A percentile compares a stretch with the other conserved stretches of the same genome.
Conservation (phyloP, 2,888 invertebrate species). For the Xanthostigma xanthostigma region DNA sequence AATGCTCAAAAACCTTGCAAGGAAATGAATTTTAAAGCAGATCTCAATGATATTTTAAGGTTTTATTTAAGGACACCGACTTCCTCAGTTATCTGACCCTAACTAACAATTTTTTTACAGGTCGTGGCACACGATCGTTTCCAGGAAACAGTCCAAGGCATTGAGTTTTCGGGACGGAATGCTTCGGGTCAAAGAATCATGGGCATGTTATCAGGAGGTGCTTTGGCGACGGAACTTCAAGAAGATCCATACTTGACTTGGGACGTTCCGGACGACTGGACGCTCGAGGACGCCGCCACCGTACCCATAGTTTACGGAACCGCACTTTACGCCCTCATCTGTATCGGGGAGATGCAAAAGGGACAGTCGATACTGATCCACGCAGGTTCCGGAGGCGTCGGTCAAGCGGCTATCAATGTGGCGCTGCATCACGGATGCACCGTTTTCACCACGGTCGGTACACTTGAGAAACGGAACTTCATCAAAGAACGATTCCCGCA, state of each 20-base stretch:
- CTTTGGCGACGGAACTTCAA: slow-evolving; percentile 37
- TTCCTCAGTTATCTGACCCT: no score
- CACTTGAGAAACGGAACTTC: slow-evolving; percentile 44
- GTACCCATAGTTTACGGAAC: slow-evolving; percentile 45
- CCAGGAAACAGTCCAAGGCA: slow-evolving; percentile 25
- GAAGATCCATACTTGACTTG: slow-evolving; percentile 30
- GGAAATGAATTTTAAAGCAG: no score
- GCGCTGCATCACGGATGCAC: slow-evolving; percentile 47
- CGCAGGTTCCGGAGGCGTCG: slow-evolving; percentile 55
- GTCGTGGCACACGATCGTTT: no score
- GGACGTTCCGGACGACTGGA: slow-evolving; percentile 38
- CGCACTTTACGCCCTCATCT: slow-evolving; percentile 23
- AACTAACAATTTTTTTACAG: no score
- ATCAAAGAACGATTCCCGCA: slow-evolving; percentile 36
- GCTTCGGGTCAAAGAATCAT: slow-evolving; percentile 20
- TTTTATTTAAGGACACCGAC: no score
- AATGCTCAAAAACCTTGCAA: no score
- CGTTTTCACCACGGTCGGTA: slow-evolving; percentile 57
- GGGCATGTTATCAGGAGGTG: slow-evolving; percentile 32
- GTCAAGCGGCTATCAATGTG: slow-evolving; percentile 62
- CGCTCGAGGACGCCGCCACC: slow-evolving; percentile 41
- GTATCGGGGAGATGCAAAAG: no score
- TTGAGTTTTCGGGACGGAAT: slow-evolving; percentile 45
- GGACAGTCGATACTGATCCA: slow-evolving; percentile 23
- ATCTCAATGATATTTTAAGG: no score